Evolutionary conservation across 2,888 invertebrate species (phyloP), one percentile per base, ranked within the genome.

Genomic region (Seira ritae): DNA sequence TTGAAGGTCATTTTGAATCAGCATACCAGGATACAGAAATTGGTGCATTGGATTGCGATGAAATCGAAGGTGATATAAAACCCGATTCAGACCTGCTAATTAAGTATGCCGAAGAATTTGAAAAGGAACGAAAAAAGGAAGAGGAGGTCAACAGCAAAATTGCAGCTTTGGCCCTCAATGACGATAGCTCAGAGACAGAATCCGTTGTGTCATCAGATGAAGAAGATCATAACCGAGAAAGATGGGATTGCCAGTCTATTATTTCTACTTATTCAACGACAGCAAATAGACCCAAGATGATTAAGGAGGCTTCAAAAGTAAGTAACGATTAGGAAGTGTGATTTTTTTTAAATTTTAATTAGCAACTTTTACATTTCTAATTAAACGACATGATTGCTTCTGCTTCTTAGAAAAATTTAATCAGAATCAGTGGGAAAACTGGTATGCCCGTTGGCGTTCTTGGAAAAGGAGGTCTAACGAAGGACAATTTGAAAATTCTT

Each of bases 201-300:
- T 76, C 73, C 20, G 8, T 4, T 31, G 8, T 31, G 31, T 31
- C 31, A 31, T 78, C 84, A 15, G 69, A 62, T 10, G 73, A 73
- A 6, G 85, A 85, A 3, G 78, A 82, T 24, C n/a, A 92, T 0
- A 93, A 94, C 87, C 93, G 92, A 89, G 92, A 94, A 85, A 94
- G 94, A 90, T 97, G 95, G 96, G 98, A 98, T 91, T 98, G 98
- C 90, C 96, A 98, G 92, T 96, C 96, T 78, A 95, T 98, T 88
- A 91, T 98, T 3, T 95, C 96, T 20, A 97, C 96, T 0, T 96
- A 96, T 90, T 97, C 97, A 6, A 98, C 95, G 90, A 92, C 96
- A 74, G 97, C 97, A 91, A 98, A 98, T 91, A 96, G 96, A 91
- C 98, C 98, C 0, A 96, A 95, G 90, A 89, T 97, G 22, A 97